These are phyloP conservation scores for Encarsia formosa DNA, from an alignment of 2,888 invertebrate genomes.

Conservation along the genomic window DNA sequence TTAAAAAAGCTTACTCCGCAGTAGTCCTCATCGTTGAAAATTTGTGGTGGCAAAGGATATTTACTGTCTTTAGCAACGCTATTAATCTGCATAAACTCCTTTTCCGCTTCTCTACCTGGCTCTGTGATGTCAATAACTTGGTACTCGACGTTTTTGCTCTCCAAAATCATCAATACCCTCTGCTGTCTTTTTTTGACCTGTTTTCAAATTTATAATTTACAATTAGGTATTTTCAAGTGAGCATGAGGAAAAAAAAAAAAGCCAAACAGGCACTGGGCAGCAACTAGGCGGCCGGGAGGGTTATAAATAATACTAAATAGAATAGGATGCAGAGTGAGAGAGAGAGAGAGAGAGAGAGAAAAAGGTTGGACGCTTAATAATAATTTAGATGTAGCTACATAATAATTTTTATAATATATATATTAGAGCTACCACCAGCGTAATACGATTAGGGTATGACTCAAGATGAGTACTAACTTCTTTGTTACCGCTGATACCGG, in stretches of 20 bases:
- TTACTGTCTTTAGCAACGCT: slow-evolving; percentile 72
- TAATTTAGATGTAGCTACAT: too few species aligned
- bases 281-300: neutral
- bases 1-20: slow-evolving; percentile 80
- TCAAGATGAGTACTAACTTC: slow-evolving; percentile 63
- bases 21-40: slow-evolving; percentile 88
- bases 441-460: neutral
- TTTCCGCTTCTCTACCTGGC: slow-evolving; percentile 81
- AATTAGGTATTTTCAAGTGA: neutral
- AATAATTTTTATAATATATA: too few species aligned
- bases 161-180: slow-evolving; percentile 87
- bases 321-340: neutral
- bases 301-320: slow-evolving; percentile 22
- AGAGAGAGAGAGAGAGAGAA: slow-evolving; percentile 4
- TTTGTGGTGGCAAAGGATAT: slow-evolving; percentile 86
- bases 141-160: slow-evolving; percentile 85
- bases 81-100: slow-evolving; percentile 89
- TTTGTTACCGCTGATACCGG: slow-evolving; percentile 90
- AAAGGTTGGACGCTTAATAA: too few species aligned
- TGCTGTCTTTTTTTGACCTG: slow-evolving; percentile 96
- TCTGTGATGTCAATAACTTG: slow-evolving; percentile 92
- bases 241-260: slow-evolving; percentile 3
- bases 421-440: too few species aligned
- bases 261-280: slow-evolving; percentile 6
- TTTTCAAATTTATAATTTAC: neutral